These are phyloP conservation scores for Muraenolepis orangiensis DNA, from an alignment of 2,797 vertebrate genomes.

Conservation along the genomic window DNA sequence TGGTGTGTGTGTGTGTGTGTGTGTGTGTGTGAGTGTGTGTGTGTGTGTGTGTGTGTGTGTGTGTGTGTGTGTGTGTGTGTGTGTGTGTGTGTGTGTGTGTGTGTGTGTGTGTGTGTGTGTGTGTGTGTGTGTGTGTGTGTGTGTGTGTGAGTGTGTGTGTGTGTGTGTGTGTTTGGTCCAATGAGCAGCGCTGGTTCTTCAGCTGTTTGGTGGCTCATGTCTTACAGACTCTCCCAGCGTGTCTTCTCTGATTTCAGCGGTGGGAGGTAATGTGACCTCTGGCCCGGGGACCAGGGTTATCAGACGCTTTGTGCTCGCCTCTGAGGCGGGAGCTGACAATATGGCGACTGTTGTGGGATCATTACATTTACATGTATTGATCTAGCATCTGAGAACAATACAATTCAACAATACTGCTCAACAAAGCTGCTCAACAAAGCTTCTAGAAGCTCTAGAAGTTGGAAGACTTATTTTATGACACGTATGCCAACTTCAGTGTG, in stretches of 20 bases:
- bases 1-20: background rate
- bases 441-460: background rate
- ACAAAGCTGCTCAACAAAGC: too few relatives aligned
- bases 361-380: background rate
- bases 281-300: slow-evolving; percentile 47
- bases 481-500: background rate
- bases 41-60: background rate
- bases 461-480: background rate
- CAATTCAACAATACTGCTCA: too few relatives aligned
- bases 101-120: background rate
- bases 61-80: background rate
- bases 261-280: slow-evolving; percentile 67
- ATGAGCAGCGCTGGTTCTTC: slow-evolving; percentile 60
- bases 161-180: slow-evolving; percentile 48
- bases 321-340: slow-evolving; percentile 26
- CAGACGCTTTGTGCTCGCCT: slow-evolving; percentile 52
- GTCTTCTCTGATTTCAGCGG: slow-evolving; percentile 74
- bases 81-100: too few relatives aligned
- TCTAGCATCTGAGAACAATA: background rate
- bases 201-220: slow-evolving; percentile 74
- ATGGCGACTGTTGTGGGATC: background rate
- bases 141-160: slow-evolving; percentile 39
- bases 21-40: too few relatives aligned
- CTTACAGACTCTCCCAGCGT: slow-evolving; percentile 45
- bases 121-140: slow-evolving; percentile 24